phyloP scores from a whole-genome alignment of 2,113 vertebrate species.

The Tragelaphus buxtoni region DNA sequence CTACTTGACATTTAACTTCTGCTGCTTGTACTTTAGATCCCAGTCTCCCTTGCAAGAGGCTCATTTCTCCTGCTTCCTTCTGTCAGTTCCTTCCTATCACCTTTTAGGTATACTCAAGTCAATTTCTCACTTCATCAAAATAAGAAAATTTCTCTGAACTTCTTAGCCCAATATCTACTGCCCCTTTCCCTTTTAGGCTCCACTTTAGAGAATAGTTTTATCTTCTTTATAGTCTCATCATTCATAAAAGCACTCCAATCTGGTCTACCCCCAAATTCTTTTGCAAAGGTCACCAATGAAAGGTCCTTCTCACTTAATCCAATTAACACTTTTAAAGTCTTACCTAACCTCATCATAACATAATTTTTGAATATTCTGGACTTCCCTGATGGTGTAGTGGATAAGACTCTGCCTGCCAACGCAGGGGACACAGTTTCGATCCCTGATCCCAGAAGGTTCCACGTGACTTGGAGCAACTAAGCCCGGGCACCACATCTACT shows the following conservation, averaged over 20 bases:
- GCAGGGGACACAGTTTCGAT: not conserved
- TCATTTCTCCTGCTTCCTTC: not conserved
- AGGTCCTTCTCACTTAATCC: not conserved
- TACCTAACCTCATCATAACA: not conserved
- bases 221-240: not conserved
- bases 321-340: not conserved
- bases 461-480: not conserved
- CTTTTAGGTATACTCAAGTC: not conserved
- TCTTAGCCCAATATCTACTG: not conserved
- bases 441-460: not conserved
- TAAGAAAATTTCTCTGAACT: not conserved
- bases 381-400: not conserved
- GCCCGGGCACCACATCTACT: fast-evolving
- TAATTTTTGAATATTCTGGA: not conserved
- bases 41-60: not conserved
- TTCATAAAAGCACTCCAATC: not conserved
- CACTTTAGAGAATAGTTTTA: not conserved
- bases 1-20: not conserved
- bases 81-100: not conserved
- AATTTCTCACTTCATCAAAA: not conserved
- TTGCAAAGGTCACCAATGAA: not conserved
- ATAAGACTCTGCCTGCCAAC: not conserved
- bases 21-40: not conserved
- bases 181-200: not conserved
- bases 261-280: not conserved